Conservation (phyloP, 2,113 vertebrate genomes). For the Pontoporia blainvillei region DNA sequence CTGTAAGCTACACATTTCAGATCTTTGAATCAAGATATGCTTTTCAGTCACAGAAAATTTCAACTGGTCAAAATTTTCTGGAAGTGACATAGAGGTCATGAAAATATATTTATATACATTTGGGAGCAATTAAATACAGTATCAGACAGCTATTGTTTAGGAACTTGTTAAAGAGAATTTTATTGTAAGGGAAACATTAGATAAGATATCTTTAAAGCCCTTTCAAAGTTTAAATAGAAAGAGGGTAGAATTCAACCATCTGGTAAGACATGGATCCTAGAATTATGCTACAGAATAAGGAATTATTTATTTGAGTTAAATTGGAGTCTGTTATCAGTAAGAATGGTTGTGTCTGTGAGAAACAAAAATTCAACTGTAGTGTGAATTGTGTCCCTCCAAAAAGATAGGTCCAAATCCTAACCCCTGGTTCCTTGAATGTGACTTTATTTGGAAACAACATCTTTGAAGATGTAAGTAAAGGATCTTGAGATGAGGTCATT, state of each 20-base stretch:
- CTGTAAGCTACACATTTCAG: not conserved
- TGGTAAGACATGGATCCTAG: not conserved
- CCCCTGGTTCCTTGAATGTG: not conserved
- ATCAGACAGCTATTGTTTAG: not conserved
- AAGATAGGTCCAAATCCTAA: not conserved
- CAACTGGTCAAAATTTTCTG: not conserved
- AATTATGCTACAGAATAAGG: not conserved
- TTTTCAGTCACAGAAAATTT: not conserved
- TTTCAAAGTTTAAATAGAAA: not conserved
- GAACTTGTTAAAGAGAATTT: not conserved
- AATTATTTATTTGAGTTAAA: not conserved
- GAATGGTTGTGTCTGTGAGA: not conserved
- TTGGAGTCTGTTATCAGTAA: not conserved
- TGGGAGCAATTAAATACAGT: not conserved
- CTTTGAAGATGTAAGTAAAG: not conserved
- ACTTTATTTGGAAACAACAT: not conserved
- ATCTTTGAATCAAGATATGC: not conserved
- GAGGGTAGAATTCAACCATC: not conserved
- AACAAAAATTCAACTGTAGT: not conserved
- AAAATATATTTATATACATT: not conserved
- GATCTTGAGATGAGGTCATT: not conserved
- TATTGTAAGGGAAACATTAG: not conserved
- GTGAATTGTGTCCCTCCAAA: not conserved
- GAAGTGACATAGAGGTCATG: not conserved
- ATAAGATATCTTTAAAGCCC: not conserved